Conservation (phyloP, 2,888 invertebrate species). For the Ennomos fuscantarius region DNA sequence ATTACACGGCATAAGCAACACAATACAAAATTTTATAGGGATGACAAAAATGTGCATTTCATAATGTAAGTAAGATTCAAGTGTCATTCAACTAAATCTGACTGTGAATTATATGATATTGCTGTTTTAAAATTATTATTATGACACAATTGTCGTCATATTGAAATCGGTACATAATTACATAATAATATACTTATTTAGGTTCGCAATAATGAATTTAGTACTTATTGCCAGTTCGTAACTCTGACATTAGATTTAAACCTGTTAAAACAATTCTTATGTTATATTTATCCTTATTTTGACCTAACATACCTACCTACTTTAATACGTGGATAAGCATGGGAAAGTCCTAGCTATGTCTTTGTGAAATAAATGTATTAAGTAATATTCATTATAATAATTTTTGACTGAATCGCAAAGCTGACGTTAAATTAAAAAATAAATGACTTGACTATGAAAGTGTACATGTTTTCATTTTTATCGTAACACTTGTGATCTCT, state of each 20-base stretch:
- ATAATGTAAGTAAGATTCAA: neutral
- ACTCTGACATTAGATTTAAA: no score
- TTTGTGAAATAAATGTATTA: no score
- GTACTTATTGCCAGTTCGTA: slow-evolving; percentile 7
- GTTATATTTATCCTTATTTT: no score
- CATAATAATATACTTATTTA: no score
- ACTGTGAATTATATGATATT: slow-evolving; percentile 12
- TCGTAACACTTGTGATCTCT: neutral
- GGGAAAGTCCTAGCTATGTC: no score
- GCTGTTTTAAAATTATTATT: neutral
- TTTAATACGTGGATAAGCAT: no score
- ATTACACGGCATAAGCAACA: neutral
- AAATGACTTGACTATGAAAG: slow-evolving; percentile 11
- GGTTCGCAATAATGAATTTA: neutral
- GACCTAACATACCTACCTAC: no score
- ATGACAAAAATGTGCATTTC: slow-evolving; percentile 19
- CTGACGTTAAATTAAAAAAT: slow-evolving; percentile 23
- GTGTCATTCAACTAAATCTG: slow-evolving; percentile 8
- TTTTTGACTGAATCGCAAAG: slow-evolving; percentile 23
- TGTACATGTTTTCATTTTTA: slow-evolving; percentile 9
- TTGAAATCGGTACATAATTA: slow-evolving; percentile 1
- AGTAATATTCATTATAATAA: no score
- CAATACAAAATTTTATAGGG: neutral
- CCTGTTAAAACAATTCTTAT: no score
- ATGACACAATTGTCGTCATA: neutral